Evolutionary conservation across 2,113 vertebrate genomes (phyloP).

Genomic region (Ictidomys tridecemlineatus): DNA sequence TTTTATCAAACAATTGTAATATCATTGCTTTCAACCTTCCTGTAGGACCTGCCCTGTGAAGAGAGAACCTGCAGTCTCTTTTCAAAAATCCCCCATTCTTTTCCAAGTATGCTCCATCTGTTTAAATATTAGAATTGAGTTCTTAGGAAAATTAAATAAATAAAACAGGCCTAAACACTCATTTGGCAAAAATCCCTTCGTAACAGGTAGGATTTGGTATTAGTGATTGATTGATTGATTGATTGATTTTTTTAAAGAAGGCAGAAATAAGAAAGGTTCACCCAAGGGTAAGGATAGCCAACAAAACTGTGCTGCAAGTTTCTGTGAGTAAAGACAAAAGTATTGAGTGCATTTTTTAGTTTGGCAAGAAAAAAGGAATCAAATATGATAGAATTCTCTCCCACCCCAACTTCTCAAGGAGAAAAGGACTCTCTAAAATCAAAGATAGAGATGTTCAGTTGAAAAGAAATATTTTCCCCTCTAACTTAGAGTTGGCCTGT

Average conservation of each 20-base stretch:
- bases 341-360: not conserved
- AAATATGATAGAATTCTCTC: conserved; percentile 28
- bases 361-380: not conserved
- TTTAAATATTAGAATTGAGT: conserved; percentile 42
- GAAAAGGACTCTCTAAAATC: conserved; percentile 61
- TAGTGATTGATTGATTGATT: not conserved
- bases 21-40: not conserved
- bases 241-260: conserved; percentile 29
- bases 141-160: conserved; percentile 45
- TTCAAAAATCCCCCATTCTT: not conserved
- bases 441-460: conserved; percentile 45
- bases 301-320: not conserved
- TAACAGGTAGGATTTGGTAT: not conserved
- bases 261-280: conserved; percentile 40
- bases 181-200: conserved; percentile 56
- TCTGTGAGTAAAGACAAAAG: conserved; percentile 36
- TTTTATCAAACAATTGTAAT: not conserved
- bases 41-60: not conserved
- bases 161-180: not conserved
- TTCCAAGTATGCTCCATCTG: not conserved
- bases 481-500: conserved; percentile 29
- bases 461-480: conserved; percentile 19
- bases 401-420: not conserved
- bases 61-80: not conserved
- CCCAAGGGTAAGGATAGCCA: not conserved